Conservation (phyloP, 2,797 vertebrate species). For the Chromis chromis region DNA sequence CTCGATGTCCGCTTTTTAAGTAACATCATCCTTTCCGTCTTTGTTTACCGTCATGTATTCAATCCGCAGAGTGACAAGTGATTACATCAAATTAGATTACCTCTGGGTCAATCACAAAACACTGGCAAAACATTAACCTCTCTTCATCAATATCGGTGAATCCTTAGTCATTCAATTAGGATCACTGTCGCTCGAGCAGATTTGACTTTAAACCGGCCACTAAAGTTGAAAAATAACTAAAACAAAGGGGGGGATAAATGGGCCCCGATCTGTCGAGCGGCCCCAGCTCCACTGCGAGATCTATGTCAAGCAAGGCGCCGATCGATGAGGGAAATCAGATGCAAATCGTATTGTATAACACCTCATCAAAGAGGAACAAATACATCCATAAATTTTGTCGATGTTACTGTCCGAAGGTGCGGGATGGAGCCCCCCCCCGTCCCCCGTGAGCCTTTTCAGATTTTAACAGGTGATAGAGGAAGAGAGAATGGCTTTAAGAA, state of each 20-base stretch:
- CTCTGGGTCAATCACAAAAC: conserved; percentile 18
- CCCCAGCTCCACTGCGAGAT: conserved; percentile 19
- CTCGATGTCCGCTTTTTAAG: background rate
- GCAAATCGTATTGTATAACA: conserved; percentile 52
- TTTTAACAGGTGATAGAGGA: conserved; percentile 31
- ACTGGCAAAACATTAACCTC: conserved; percentile 12
- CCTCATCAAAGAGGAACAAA: conserved; percentile 46
- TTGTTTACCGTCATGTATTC: conserved; percentile 21
- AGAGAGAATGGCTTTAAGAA: conserved; percentile 47
- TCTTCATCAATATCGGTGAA: conserved; percentile 9
- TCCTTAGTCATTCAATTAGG: conserved; percentile 27
- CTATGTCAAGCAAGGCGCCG: conserved; percentile 26
- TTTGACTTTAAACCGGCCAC: conserved; percentile 26
- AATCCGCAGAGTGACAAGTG: conserved; percentile 20
- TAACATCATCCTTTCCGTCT: conserved; percentile 2
- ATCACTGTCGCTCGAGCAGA: conserved; percentile 16
- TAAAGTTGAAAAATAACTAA: background rate
- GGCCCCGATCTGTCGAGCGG: conserved; percentile 10
- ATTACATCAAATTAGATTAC: conserved; percentile 12
- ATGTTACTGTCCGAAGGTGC: background rate
- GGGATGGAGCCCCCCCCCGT: too few species aligned
- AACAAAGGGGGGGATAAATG: conserved; percentile 1
- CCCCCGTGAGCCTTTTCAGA: background rate
- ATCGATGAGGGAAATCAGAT: conserved; percentile 70
- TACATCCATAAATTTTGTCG: conserved; percentile 33